phyloP scores from a whole-genome alignment of 2,888 invertebrate genomes.

The Rotaria magnacalcarata region DNA sequence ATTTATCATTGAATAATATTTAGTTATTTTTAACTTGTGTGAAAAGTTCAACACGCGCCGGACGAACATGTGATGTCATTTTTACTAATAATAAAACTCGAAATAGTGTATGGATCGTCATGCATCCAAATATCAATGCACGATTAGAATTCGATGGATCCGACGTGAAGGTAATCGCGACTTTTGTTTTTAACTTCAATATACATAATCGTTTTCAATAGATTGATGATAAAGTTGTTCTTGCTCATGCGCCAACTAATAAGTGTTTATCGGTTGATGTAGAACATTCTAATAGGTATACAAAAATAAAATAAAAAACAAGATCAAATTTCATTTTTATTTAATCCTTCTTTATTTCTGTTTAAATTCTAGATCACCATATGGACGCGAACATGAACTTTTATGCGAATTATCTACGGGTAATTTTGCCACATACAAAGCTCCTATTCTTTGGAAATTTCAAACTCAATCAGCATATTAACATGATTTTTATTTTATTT shows the following conservation, averaged over 20 bases:
- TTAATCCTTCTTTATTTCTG: too few relatives aligned
- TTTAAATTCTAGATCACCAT: background rate
- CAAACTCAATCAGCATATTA: constrained; percentile 31
- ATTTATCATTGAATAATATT: background rate
- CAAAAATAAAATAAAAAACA: background rate
- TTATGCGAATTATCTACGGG: constrained; percentile 25
- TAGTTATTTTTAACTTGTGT: constrained; percentile 27
- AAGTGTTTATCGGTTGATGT: constrained; percentile 4
- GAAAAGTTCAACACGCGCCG: background rate
- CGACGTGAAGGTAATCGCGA: background rate
- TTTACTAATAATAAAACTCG: background rate
- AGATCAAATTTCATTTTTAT: background rate
- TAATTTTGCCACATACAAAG: background rate
- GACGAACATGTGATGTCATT: constrained; percentile 29
- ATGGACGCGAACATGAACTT: constrained; percentile 32
- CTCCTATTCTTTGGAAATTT: constrained; percentile 32
- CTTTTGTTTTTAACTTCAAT: background rate
- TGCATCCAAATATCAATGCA: constrained; percentile 6
- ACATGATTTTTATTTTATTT: background rate
- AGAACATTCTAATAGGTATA: background rate
- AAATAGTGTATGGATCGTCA: background rate
- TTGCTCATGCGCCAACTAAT: constrained; percentile 9
- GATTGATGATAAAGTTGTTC: background rate
- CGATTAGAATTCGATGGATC: constrained; percentile 29
- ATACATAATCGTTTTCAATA: background rate